These are phyloP conservation scores for Helicolenus hilgendorfi DNA, from an alignment of 2,797 vertebrate species.

Conservation along the genomic window DNA sequence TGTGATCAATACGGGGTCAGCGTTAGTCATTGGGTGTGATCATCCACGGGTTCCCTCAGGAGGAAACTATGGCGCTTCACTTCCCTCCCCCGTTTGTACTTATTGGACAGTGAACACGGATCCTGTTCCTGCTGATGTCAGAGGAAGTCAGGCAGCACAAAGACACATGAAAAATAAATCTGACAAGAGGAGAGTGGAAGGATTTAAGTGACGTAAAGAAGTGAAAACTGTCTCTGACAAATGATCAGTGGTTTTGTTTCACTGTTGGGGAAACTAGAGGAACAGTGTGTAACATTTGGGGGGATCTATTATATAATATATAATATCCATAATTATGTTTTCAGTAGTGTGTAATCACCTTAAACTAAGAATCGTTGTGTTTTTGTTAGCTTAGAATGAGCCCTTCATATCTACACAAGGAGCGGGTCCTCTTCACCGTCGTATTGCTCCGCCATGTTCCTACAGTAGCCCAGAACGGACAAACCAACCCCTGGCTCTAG, in stretches of 20 bases:
- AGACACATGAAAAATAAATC: slow-evolving; percentile 7
- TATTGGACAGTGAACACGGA: slow-evolving; percentile 51
- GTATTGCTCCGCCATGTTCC: no score
- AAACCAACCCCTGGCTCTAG: no score
- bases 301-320: no score
- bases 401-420: no score
- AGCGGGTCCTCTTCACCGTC: no score
- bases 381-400: no score
- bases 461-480: no score
- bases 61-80: slow-evolving; percentile 51
- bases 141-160: slow-evolving; percentile 14
- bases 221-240: neutral
- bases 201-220: slow-evolving; percentile 25
- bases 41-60: slow-evolving; percentile 65
- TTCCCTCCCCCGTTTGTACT: slow-evolving; percentile 28
- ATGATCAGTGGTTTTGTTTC: neutral
- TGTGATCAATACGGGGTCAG: slow-evolving; percentile 76
- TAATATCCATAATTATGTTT: no score
- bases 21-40: slow-evolving; percentile 71
- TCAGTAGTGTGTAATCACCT: no score
- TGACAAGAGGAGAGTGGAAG: neutral
- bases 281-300: no score
- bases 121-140: slow-evolving; percentile 54
- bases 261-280: neutral
- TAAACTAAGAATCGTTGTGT: no score